phyloP scores from a whole-genome alignment of 2,797 vertebrate species.

The Betta splendens region DNA sequence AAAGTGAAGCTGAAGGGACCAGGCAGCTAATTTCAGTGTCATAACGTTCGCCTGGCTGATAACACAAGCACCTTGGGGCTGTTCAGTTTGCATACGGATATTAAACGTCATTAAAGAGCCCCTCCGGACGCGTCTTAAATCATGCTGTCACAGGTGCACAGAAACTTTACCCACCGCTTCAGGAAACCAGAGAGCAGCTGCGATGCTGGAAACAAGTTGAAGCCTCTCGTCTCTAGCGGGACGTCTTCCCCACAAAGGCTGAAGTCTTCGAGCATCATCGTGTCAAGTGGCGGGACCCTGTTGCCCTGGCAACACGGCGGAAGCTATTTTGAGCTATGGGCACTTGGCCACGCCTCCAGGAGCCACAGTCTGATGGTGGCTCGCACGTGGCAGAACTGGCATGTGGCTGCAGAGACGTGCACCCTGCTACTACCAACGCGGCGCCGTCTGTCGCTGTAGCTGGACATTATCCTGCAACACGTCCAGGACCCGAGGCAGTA shows the following conservation, averaged over 20 bases:
- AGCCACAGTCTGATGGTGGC: conserved; percentile 41
- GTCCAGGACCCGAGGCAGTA: not conserved
- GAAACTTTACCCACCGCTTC: not conserved
- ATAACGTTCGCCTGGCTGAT: not conserved
- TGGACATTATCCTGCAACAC: conserved; percentile 7
- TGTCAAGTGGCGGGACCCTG: conserved; percentile 70
- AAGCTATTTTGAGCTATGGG: conserved; percentile 79
- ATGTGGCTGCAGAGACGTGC: conserved; percentile 20
- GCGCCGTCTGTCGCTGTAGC: conserved; percentile 15
- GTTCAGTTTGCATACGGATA: too few species aligned
- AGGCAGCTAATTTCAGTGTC: too few species aligned
- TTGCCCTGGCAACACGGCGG: conserved; percentile 79
- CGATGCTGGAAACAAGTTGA: conserved; percentile 47
- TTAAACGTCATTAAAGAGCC: too few species aligned
- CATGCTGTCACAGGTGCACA: not conserved
- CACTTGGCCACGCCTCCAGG: conserved; percentile 64
- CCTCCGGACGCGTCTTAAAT: not conserved
- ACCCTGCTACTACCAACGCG: conserved; percentile 10
- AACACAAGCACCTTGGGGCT: not conserved
- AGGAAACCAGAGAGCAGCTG: conserved; percentile 61
- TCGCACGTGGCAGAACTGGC: conserved; percentile 34
- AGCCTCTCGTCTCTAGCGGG: conserved; percentile 58
- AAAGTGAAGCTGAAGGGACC: too few species aligned
- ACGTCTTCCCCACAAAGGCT: conserved; percentile 51
- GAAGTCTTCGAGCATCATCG: conserved; percentile 66